A percentile compares a stretch with the other conserved stretches of the same genome.
phyloP scores from a whole-genome alignment of 1,140 invertebrate genomes.

The Aphidius ervi region DNA sequence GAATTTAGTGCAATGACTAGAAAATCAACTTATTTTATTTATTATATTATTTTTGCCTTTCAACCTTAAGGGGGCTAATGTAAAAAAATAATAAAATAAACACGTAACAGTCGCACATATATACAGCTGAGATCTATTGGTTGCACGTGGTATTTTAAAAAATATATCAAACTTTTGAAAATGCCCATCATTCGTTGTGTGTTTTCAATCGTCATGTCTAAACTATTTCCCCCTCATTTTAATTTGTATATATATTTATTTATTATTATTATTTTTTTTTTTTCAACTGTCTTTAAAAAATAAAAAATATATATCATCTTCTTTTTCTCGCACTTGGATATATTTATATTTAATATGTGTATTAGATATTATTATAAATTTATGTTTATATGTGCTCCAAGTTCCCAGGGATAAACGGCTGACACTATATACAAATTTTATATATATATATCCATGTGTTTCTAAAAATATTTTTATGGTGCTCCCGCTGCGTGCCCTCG shows the following conservation, averaged over 20 bases:
- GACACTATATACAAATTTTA: not conserved
- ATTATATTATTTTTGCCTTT: constrained; percentile 28
- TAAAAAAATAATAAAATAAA: constrained; percentile 7
- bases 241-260: no score
- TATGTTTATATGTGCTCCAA: no score
- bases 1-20: no score
- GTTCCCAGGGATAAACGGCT: no score
- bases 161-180: constrained; percentile 31
- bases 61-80: constrained; percentile 9
- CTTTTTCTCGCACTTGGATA: no score
- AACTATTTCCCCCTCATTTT: constrained; percentile 36
- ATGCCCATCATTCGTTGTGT: constrained; percentile 25
- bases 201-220: constrained; percentile 21
- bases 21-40: not conserved
- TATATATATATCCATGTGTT: constrained; percentile 16
- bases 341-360: no score
- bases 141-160: constrained; percentile 39
- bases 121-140: constrained; percentile 44
- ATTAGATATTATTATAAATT: no score
- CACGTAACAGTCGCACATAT: constrained; percentile 7
- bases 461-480: constrained; percentile 54
- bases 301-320: no score
- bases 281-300: no score
- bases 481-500: constrained; percentile 44
- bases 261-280: no score